Evolutionary conservation across 2,113 vertebrate species (phyloP), one percentile per base, ranked within the genome.

Genomic region (Anolis sagrei): DNA sequence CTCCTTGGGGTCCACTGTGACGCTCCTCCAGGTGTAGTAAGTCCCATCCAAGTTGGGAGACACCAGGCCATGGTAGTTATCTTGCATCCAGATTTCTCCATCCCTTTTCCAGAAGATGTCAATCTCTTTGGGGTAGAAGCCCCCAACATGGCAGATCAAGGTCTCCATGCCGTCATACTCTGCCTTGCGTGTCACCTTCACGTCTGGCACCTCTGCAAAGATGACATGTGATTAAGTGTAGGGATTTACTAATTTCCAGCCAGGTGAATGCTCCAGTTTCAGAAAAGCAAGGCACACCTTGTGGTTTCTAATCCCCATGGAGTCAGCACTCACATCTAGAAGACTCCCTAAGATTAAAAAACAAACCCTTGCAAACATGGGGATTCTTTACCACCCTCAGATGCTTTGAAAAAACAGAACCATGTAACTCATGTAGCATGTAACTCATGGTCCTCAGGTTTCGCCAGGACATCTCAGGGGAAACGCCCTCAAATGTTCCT

Each of bases 41-140:
- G 77, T 79, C 58, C 77, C 77, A 39, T 79, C 54, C 1, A 32
- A 39, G 34, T 39, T 79, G 54, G 77, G 54, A 32, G 21, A 19
- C 1, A 39, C 32, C 1, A 2, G 1, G 2, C 54, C 11, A 14
- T 4, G 19, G 19, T 36, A 6, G 1, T 32, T 62, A 2, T 62
- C 77, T 3, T 79, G 32, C 2, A 9, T 9, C 58, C 9, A 14
- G 8, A 25, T 4, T 4, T 62, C 34, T 21, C 58, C 77, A 27
- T 79, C 77, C 34, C 11, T 79, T 14, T 0, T 79, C 77, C 77
- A 79, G 18, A 5, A 3, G 21, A 21, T 7, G 11, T 79, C 32
- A 5, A 79, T 79, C 9, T 62, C 32, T 32, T 62, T 34, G 21
- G 77, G 77, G 32, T 79, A 79, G 58, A 79, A 79, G 54, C 77